Evolutionary conservation across 2,113 vertebrate species (phyloP).

Genomic region (Pterocles burchelli): DNA sequence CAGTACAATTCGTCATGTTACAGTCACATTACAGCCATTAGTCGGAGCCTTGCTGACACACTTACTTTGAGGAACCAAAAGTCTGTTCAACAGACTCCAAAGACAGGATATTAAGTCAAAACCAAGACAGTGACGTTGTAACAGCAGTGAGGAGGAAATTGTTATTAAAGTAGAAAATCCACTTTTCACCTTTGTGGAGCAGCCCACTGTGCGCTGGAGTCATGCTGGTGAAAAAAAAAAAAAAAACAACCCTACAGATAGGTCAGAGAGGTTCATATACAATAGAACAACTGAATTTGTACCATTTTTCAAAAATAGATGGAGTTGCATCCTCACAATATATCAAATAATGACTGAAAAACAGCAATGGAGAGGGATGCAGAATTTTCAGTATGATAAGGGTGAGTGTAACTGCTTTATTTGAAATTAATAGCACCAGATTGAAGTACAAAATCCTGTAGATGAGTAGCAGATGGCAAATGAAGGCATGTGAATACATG

Average conservation of each 20-base stretch:
- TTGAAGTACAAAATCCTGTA: slow-evolving; percentile 6
- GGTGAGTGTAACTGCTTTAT: neutral
- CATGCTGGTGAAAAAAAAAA: neutral
- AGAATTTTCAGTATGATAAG: neutral
- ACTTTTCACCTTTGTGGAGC: neutral
- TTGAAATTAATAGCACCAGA: slow-evolving; percentile 21
- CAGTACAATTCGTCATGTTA: neutral
- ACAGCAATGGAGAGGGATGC: neutral
- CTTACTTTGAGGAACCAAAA: neutral
- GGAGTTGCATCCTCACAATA: neutral
- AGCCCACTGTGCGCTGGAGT: neutral
- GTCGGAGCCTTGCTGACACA: neutral
- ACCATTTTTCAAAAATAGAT: neutral
- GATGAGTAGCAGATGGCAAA: slow-evolving; percentile 62
- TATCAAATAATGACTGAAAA: neutral
- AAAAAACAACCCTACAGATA: neutral
- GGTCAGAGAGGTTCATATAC: neutral
- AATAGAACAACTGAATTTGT: neutral
- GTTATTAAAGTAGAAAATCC: neutral
- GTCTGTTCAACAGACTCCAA: neutral
- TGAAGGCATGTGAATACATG: slow-evolving; percentile 45
- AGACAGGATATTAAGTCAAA: neutral
- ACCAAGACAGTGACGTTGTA: neutral
- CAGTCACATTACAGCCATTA: neutral
- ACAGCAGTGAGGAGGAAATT: neutral